Evolutionary conservation across 2,888 invertebrate genomes (phyloP), one percentile per base, ranked within the genome.

Genomic region (Drosophila fungiperda): DNA sequence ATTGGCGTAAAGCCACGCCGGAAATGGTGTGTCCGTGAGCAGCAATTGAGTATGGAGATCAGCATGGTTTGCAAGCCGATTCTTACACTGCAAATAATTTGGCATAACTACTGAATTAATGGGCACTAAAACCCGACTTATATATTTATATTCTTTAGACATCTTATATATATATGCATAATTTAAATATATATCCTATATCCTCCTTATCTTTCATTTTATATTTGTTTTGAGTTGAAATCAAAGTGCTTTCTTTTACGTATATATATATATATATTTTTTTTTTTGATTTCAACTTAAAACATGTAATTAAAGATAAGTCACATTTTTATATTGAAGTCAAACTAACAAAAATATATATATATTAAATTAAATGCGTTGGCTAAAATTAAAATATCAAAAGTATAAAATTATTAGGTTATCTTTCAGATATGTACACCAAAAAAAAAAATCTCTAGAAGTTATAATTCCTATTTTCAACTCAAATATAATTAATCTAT

Each of bases 21-120:
- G 60, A 60, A 38, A 35, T 49, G 59, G 23, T 12, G 6, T 48
- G 36, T 20, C 35, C 35, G 29, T 29, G 55, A 53, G 60, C 60
- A 9, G 35, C 53, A 59, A 36, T 36, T 60, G 26, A 36, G 20
- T 17, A 35, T 29, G 20, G 17, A 29, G 45, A 35, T 8, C 17
- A 36, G 17, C 11, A 1, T 8, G 33, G 32, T n/a, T n/a, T 45
- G n/a, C 17, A 35, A 29, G 17, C 36, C 35, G 17, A 20, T 26
- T n/a, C 4, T 26, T 52, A 52, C 53, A 26, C 54, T 29, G 29
- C 12, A 38, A 12, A 26, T 38, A 3, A 45, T 45, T 45, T 23
- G 15, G 45, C 15, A 23, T 23, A 23, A 45, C 20, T 45, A 23
- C 45, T 45, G 23, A 23, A 23, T 2, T 15, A 23, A 23, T 45